A percentile compares a stretch with the other conserved stretches of the same genome.
These are phyloP conservation scores for Dryoscopus gambensis DNA, from an alignment of 2,113 vertebrate species.

Conservation along the genomic window DNA sequence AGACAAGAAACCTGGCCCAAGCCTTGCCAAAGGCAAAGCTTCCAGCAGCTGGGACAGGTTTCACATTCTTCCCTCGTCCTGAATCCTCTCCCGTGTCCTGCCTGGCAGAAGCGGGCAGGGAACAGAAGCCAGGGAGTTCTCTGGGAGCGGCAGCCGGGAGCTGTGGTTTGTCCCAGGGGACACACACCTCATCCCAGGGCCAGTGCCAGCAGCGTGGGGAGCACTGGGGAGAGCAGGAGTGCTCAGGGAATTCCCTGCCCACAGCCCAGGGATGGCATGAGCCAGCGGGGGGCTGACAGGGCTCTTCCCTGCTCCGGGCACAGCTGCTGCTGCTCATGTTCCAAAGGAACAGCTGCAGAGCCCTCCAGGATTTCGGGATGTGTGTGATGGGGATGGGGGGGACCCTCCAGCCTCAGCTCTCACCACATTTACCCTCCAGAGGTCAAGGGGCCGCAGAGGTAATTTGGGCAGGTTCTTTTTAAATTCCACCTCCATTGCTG, in stretches of 20 bases:
- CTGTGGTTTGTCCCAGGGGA: background rate
- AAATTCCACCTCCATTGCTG: background rate
- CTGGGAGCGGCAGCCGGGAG: background rate
- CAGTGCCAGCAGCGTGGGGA: background rate
- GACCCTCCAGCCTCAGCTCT: background rate
- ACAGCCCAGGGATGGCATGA: background rate
- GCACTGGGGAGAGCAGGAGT: background rate
- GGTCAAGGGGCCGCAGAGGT: background rate
- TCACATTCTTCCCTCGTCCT: background rate
- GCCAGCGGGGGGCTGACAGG: background rate
- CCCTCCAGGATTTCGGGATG: background rate
- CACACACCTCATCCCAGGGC: background rate
- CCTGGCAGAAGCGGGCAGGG: background rate
- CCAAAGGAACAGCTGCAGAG: background rate
- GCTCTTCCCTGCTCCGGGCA: background rate
- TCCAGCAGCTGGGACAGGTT: background rate
- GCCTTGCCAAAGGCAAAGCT: background rate
- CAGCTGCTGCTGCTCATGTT: background rate
- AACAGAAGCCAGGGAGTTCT: background rate
- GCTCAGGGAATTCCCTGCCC: background rate
- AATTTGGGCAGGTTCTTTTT: background rate
- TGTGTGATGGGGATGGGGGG: background rate
- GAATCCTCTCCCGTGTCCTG: accelerated
- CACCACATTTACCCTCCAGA: background rate
- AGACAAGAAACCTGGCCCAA: background rate